Evolutionary conservation across 1,140 invertebrate species (phyloP).

Genomic region (Drosophila kohkoa): DNA sequence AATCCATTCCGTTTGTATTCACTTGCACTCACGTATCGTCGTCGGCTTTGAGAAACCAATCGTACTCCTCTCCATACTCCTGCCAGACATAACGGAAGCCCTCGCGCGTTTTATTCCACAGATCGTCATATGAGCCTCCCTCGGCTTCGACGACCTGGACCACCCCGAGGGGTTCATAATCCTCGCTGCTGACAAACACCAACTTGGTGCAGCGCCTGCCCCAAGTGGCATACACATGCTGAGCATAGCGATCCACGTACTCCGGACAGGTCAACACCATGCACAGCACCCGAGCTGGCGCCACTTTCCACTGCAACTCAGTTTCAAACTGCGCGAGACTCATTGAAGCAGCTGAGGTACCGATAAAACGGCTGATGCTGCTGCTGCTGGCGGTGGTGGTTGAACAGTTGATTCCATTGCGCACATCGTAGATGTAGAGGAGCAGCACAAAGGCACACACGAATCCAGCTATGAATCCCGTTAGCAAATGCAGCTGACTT

Average conservation of each 20-base stretch:
- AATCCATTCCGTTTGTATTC: too few species aligned
- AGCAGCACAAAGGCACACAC: slow-evolving; percentile 57
- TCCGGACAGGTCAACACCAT: slow-evolving; percentile 97
- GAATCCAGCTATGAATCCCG: slow-evolving; percentile 61
- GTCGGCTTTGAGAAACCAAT: slow-evolving; percentile 98
- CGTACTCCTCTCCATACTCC: slow-evolving; percentile 91
- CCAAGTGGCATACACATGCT: slow-evolving; percentile 97
- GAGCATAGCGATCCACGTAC: slow-evolving; percentile 94
- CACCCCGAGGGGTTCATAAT: slow-evolving; percentile 87
- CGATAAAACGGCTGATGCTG: slow-evolving; percentile 17
- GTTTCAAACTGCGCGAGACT: neutral
- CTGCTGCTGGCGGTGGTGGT: slow-evolving; percentile 9
- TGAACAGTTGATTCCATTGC: slow-evolving; percentile 35
- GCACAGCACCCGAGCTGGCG: slow-evolving; percentile 92
- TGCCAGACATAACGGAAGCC: slow-evolving; percentile 95
- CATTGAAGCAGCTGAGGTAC: neutral
- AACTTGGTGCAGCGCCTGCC: slow-evolving; percentile 94
- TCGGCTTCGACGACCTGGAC: slow-evolving; percentile 87
- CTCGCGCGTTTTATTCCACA: slow-evolving; percentile 98
- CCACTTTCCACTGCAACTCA: neutral
- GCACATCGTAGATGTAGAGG: slow-evolving; percentile 54
- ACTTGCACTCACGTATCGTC: slow-evolving; percentile 93
- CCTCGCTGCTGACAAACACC: slow-evolving; percentile 93
- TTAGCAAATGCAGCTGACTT: slow-evolving; percentile 53
- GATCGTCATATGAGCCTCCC: slow-evolving; percentile 92